Percentiles rank a stretch among this genome's conserved stretches.
Evolutionary conservation across 2,113 vertebrate species (phyloP).

Genomic region (Muntiacus reevesi): DNA sequence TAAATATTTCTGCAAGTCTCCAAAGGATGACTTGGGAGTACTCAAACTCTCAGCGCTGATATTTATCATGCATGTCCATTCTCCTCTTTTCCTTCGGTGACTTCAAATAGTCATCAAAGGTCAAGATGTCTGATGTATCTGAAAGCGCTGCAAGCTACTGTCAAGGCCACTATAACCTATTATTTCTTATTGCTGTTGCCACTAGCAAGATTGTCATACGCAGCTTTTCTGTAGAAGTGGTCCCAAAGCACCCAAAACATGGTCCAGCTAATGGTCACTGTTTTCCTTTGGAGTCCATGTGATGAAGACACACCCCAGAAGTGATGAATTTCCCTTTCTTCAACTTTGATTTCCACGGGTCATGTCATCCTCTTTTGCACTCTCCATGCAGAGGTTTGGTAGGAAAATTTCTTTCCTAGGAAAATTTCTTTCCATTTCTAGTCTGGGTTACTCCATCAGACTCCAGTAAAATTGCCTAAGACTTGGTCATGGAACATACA

Average conservation of each 20-base stretch:
- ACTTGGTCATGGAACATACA: background rate
- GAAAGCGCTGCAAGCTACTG: background rate
- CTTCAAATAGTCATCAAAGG: background rate
- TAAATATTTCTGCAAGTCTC: constrained; percentile 14
- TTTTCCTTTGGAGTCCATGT: background rate
- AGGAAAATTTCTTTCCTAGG: background rate
- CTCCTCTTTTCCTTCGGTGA: background rate
- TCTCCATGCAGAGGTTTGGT: background rate
- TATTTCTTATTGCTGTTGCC: background rate
- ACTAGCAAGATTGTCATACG: background rate
- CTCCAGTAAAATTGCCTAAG: background rate
- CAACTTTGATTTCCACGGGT: background rate
- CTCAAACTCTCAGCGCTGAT: background rate
- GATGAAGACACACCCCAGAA: background rate
- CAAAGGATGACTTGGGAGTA: background rate
- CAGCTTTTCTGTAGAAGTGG: background rate
- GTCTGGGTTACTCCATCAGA: background rate
- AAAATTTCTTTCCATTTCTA: background rate
- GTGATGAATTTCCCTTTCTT: background rate
- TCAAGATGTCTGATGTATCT: background rate
- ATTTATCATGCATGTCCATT: accelerated
- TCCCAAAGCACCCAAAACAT: background rate
- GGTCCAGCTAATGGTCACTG: too few species aligned
- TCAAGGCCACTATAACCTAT: accelerated
- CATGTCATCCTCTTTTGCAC: background rate